Conservation (phyloP, 2,888 invertebrate species). For the Lobophora halterata region DNA sequence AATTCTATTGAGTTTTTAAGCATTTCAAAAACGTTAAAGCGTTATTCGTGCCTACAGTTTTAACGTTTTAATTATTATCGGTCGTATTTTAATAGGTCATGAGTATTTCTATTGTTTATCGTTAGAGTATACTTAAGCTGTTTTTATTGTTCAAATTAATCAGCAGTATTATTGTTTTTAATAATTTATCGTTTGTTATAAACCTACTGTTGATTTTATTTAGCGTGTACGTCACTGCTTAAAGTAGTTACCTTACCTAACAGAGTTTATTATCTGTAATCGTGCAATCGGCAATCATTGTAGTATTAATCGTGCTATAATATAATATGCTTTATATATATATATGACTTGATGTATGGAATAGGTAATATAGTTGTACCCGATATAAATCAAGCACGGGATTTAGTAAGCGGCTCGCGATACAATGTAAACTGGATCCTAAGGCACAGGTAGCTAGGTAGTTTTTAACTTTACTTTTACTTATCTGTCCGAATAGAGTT, state of each 20-base stretch:
- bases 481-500: too few relatives aligned
- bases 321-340: not conserved
- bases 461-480: too few relatives aligned
- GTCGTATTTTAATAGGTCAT: not conserved
- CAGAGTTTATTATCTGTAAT: slow-evolving; percentile 3
- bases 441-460: too few relatives aligned
- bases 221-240: slow-evolving; percentile 22
- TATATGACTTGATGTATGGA: too few relatives aligned
- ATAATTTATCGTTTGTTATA: too few relatives aligned
- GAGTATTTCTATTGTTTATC: slow-evolving; percentile 7
- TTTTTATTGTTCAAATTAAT: not conserved
- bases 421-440: too few relatives aligned
- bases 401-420: too few relatives aligned
- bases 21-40: slow-evolving; percentile 2
- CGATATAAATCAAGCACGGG: too few relatives aligned
- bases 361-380: too few relatives aligned
- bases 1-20: slow-evolving; percentile 11
- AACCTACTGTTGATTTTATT: slow-evolving; percentile 3
- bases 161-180: too few relatives aligned
- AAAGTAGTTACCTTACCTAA: slow-evolving; percentile 14
- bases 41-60: too few relatives aligned
- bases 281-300: slow-evolving; percentile 12
- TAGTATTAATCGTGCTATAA: slow-evolving; percentile 13
- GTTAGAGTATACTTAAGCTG: slow-evolving; percentile 20
- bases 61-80: too few relatives aligned